phyloP scores from a whole-genome alignment of 2,888 invertebrate genomes.

The Nebria salina region DNA sequence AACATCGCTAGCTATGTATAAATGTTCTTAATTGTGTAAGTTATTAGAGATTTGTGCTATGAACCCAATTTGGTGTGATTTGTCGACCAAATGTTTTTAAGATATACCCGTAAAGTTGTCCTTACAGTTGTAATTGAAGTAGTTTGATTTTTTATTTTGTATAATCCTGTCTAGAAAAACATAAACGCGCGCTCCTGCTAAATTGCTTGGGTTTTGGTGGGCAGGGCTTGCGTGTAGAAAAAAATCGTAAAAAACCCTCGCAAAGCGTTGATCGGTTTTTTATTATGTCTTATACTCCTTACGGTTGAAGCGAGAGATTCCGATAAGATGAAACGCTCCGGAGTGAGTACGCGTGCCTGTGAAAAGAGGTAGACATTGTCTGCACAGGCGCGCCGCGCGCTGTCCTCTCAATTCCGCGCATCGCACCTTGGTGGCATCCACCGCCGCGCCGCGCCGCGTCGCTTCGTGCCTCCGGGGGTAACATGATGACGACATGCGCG shows the following conservation, averaged over 20 bases:
- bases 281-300: slow-evolving; percentile 3
- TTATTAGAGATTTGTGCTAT: too few species aligned
- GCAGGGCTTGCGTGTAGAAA: slow-evolving; percentile 55
- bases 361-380: slow-evolving; percentile 1
- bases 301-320: slow-evolving; percentile 5
- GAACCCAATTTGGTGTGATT: too few species aligned
- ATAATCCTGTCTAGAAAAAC: too few species aligned
- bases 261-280: slow-evolving; percentile 58
- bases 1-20: too few species aligned
- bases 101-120: too few species aligned
- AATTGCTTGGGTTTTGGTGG: slow-evolving; percentile 55
- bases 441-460: not conserved
- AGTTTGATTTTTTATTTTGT: too few species aligned
- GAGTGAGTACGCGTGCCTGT: slow-evolving; percentile 2
- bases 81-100: too few species aligned
- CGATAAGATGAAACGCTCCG: not conserved
- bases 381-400: not conserved
- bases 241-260: slow-evolving; percentile 47
- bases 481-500: slow-evolving; percentile 23
- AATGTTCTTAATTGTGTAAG: too few species aligned
- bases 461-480: not conserved
- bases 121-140: too few species aligned
- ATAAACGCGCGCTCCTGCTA: too few species aligned
- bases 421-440: not conserved
- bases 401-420: not conserved